Conservation (phyloP, 2,888 invertebrate species). For the Listrodromus nycthemerus region DNA sequence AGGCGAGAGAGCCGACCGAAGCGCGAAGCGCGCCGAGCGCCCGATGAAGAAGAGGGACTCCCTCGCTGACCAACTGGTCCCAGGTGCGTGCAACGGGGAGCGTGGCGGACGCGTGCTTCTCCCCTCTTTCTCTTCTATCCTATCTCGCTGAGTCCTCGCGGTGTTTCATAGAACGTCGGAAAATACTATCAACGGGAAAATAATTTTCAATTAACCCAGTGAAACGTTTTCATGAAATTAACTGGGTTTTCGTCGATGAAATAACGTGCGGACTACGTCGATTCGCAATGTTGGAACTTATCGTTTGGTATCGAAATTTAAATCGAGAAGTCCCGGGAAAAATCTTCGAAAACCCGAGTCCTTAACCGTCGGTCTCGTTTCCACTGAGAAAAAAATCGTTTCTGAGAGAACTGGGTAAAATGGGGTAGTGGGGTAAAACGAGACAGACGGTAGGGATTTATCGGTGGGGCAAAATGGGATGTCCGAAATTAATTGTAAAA, state of each 20-base stretch:
- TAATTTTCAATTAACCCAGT: not conserved
- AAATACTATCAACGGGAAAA: not conserved
- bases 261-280: not conserved
- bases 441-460: too few species aligned
- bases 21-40: conserved; percentile 65
- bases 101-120: conserved; percentile 82
- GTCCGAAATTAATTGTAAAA: too few species aligned
- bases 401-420: too few species aligned
- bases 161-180: conserved; percentile 29
- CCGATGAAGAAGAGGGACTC: conserved; percentile 62
- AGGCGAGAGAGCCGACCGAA: conserved; percentile 59
- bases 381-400: not conserved
- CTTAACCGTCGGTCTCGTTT: not conserved
- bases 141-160: conserved; percentile 56
- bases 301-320: not conserved
- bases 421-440: too few species aligned
- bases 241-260: not conserved
- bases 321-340: not conserved
- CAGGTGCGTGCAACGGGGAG: conserved; percentile 80
- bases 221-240: too few species aligned
- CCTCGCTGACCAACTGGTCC: conserved; percentile 82
- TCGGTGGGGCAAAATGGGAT: too few species aligned
- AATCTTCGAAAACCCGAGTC: too few species aligned
- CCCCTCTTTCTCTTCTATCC: conserved; percentile 74
- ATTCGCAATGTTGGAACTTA: not conserved